Base-by-base conservation (phyloP, 2,113 vertebrate genomes). In the Hystrix cristata region DNA sequence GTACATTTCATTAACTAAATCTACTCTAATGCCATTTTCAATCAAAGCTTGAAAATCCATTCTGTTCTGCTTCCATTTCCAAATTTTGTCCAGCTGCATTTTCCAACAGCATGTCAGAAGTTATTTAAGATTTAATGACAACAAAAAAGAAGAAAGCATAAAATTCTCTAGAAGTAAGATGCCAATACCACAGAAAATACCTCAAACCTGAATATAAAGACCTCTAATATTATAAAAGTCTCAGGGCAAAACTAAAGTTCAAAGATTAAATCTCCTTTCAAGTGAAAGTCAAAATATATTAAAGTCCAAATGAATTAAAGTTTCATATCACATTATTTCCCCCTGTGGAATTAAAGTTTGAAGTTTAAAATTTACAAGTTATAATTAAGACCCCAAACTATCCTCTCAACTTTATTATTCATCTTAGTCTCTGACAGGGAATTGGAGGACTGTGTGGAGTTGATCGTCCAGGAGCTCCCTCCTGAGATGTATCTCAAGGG, bases 231-330 rank as follows among this genome's bases (percentile, higher is more conserved):
- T 94, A 86, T 64, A 94, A 92, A 91, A 93, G 48, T 95, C 79
- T 67, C 91, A 94, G 57, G 51, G 94, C 83, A 95, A 96, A 96
- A 93, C 60, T 65, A 79, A 89, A 94, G 86, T 97, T 97, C 95
- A 98, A 97, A 97, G 89, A 96, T 96, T 94, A 97, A 97, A 97
- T 97, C 83, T 96, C 57, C 57, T 98, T 97, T 97, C 96, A 97
- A 96, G 82, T 96, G 95, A 82, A 95, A 97, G 91, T 95, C 82
- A 96, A 98, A 98, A 91, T 97, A 88, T 91, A 90, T 93, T 95
- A 90, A 94, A 96, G 78, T 88, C 81, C 76, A 96, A 96, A 90
- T 78, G 87, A 97, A 92, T 92, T 95, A 90, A 93, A 89, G 57
- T 95, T 53, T 90, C 19, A 71, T 93, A 95, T 91, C 86, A 97